phyloP scores from a whole-genome alignment of 2,888 invertebrate species.

The Netelia melanura region DNA sequence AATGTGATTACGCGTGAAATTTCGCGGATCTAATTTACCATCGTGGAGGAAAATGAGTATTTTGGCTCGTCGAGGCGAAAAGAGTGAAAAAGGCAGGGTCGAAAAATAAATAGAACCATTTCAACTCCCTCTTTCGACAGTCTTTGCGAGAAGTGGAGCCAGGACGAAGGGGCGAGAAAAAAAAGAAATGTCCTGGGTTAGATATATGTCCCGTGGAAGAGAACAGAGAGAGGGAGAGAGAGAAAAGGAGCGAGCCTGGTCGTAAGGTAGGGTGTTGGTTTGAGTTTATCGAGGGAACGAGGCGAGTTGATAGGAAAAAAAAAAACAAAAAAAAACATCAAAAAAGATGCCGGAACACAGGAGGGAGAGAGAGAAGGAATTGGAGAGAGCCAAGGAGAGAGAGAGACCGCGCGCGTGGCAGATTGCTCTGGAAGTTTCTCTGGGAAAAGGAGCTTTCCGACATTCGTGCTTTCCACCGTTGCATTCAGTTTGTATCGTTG shows the following conservation, averaged over 20 bases:
- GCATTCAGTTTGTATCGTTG: slow-evolving; percentile 2
- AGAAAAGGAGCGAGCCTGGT: background rate
- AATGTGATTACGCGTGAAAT: too few species aligned
- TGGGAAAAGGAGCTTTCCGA: too few species aligned
- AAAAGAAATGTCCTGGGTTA: slow-evolving; percentile 8
- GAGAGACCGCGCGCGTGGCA: background rate
- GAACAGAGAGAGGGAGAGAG: background rate
- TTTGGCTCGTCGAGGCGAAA: background rate
- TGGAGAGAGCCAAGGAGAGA: background rate
- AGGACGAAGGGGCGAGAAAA: background rate
- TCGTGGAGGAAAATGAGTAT: background rate
- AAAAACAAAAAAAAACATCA: background rate
- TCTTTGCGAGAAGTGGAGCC: background rate
- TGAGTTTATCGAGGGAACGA: slow-evolving; percentile 2
- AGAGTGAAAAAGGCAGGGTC: background rate
- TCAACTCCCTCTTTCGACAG: slow-evolving; percentile 2
- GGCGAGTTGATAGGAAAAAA: slow-evolving; percentile 8
- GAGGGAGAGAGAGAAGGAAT: background rate
- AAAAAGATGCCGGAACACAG: background rate
- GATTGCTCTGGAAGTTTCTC: background rate
- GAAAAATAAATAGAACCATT: slow-evolving; percentile 27
- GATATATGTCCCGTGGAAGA: background rate
- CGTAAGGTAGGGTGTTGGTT: background rate
- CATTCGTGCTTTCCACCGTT: slow-evolving; percentile 39
- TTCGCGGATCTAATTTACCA: too few species aligned